phyloP scores from a whole-genome alignment of 1,140 invertebrate species.

The Pogonomyrmex barbatus region DNA sequence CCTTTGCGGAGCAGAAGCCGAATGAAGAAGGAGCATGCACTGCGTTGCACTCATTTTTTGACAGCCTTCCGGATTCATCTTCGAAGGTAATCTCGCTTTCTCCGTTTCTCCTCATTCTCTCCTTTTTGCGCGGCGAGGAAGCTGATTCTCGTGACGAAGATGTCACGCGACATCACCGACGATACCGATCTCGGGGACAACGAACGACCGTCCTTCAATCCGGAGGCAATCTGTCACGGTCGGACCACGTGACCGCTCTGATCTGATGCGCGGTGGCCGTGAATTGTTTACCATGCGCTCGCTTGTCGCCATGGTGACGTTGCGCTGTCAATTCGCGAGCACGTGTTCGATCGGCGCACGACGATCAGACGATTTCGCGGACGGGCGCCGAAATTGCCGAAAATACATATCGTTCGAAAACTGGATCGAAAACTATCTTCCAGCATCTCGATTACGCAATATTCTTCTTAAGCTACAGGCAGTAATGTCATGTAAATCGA shows the following conservation, averaged over 20 bases:
- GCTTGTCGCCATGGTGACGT: conserved; percentile 35
- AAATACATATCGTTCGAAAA: background rate
- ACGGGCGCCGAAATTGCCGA: background rate
- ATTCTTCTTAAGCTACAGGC: background rate
- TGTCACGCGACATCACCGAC: background rate
- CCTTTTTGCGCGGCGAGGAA: background rate
- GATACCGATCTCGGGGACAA: background rate
- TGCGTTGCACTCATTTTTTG: background rate
- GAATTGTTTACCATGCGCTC: conserved; percentile 32
- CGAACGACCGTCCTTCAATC: background rate
- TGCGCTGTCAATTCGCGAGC: conserved; percentile 5
- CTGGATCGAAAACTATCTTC: too few species aligned
- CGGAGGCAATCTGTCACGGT: background rate
- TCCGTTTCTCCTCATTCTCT: background rate
- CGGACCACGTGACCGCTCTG: conserved; percentile 1
- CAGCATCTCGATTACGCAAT: background rate
- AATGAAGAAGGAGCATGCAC: background rate
- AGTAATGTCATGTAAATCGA: background rate
- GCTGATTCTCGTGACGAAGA: background rate
- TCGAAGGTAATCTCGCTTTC: background rate
- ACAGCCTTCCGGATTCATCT: background rate
- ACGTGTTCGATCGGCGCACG: background rate
- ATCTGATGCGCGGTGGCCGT: background rate
- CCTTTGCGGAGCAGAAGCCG: background rate
- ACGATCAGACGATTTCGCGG: background rate